Evolutionary conservation across 2,888 invertebrate species (phyloP).

Genomic region (Oligia latruncula): DNA sequence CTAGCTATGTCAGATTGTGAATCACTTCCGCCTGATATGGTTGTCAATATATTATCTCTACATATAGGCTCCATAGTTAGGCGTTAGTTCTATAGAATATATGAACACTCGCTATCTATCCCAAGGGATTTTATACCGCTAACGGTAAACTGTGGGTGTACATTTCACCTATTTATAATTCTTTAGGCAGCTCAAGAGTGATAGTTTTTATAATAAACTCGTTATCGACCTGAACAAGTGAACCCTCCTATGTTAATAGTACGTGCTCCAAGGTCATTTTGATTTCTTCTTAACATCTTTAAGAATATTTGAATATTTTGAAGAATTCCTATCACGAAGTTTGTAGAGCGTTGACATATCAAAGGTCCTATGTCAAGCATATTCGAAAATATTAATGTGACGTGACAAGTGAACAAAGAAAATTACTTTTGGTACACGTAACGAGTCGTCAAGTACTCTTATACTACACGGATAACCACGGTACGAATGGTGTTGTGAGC

Average conservation of each 20-base stretch:
- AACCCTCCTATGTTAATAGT: neutral
- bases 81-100: neutral
- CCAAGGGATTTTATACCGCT: constrained; percentile 19
- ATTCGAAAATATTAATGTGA: constrained; percentile 25
- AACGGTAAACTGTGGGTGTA: constrained; percentile 12
- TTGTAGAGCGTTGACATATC: neutral
- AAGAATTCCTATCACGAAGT: constrained; percentile 17
- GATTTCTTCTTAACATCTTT: neutral
- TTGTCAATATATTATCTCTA: constrained; percentile 1
- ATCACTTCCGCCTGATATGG: constrained; percentile 12
- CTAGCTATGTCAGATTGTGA: constrained; percentile 17
- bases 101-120: constrained; percentile 15
- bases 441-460: neutral
- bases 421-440: constrained; percentile 35
- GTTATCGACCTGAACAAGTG: neutral
- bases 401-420: constrained; percentile 20
- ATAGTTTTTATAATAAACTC: constrained; percentile 13
- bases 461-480: constrained; percentile 15
- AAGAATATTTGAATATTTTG: neutral
- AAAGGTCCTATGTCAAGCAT: constrained; percentile 11
- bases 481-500: constrained; percentile 11
- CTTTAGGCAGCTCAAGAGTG: constrained; percentile 20
- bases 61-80: constrained; percentile 19
- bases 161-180: constrained; percentile 33
- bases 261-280: neutral